These are phyloP conservation scores for Labeo catla DNA, from an alignment of 2,113 vertebrate species.

Conservation along the genomic window DNA sequence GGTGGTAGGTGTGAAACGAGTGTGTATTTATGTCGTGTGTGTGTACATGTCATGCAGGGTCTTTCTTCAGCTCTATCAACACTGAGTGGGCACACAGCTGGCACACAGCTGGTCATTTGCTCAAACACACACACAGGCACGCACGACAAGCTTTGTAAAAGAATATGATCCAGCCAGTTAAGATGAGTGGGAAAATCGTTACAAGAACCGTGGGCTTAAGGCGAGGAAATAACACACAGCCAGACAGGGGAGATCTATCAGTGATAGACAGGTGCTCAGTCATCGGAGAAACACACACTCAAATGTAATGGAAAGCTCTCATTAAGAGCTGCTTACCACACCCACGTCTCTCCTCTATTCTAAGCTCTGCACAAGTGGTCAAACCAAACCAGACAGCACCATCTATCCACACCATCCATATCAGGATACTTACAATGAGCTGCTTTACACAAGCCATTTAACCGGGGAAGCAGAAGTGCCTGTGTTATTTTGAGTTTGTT, in stretches of 20 bases:
- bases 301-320: constrained; percentile 21
- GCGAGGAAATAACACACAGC: constrained; percentile 65
- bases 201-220: constrained; percentile 42
- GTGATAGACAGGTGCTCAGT: constrained; percentile 74
- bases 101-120: constrained; percentile 71
- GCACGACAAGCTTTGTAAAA: constrained; percentile 69
- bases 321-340: background rate
- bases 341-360: constrained; percentile 20
- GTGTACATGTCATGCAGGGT: constrained; percentile 67
- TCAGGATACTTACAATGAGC: constrained; percentile 37
- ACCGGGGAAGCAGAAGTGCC: constrained; percentile 19
- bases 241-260: constrained; percentile 66
- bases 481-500: constrained; percentile 2
- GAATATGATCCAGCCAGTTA: constrained; percentile 70
- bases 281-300: constrained; percentile 43
- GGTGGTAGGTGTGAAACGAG: constrained; percentile 62
- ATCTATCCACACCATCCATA: constrained; percentile 33
- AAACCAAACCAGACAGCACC: background rate
- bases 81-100: constrained; percentile 74
- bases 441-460: background rate
- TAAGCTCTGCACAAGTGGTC: constrained; percentile 12
- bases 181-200: constrained; percentile 46
- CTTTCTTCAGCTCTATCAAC: constrained; percentile 70
- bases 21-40: constrained; percentile 45
- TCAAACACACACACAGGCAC: constrained; percentile 36